phyloP scores from a whole-genome alignment of 2,113 vertebrate genomes.

The Micromys minutus region DNA sequence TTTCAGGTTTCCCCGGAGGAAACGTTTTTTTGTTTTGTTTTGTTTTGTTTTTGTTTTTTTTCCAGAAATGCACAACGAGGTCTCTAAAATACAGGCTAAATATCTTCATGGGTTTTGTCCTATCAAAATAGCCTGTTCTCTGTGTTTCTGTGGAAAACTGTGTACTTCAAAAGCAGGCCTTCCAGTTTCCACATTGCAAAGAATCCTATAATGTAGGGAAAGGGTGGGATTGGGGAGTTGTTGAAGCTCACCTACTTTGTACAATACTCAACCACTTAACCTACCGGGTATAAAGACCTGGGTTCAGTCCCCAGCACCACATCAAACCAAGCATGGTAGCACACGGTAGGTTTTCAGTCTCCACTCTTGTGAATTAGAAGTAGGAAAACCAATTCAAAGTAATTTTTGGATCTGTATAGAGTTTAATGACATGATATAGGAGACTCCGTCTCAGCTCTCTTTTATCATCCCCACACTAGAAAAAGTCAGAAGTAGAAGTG shows the following conservation, averaged over 20 bases:
- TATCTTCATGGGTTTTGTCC: neutral
- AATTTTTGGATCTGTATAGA: neutral
- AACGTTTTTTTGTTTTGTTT: neutral
- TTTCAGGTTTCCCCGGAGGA: neutral
- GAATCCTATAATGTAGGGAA: neutral
- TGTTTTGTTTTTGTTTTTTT: neutral
- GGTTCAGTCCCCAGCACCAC: neutral
- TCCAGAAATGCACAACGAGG: rapidly evolving
- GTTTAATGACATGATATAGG: neutral
- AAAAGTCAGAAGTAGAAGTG: neutral
- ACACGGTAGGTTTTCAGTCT: neutral
- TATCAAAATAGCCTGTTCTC: neutral
- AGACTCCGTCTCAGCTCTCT: neutral
- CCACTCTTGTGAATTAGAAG: no score
- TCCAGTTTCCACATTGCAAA: neutral
- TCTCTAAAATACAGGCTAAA: neutral
- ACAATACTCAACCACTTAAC: no score
- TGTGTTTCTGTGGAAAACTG: neutral
- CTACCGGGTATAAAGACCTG: neutral
- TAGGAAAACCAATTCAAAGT: neutral
- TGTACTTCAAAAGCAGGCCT: neutral
- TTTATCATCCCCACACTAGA: no score
- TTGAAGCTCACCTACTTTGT: neutral
- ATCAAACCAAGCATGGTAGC: neutral
- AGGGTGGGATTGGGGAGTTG: neutral